phyloP scores from a whole-genome alignment of 2,888 invertebrate species.

The Chymomyza caudatula region DNA sequence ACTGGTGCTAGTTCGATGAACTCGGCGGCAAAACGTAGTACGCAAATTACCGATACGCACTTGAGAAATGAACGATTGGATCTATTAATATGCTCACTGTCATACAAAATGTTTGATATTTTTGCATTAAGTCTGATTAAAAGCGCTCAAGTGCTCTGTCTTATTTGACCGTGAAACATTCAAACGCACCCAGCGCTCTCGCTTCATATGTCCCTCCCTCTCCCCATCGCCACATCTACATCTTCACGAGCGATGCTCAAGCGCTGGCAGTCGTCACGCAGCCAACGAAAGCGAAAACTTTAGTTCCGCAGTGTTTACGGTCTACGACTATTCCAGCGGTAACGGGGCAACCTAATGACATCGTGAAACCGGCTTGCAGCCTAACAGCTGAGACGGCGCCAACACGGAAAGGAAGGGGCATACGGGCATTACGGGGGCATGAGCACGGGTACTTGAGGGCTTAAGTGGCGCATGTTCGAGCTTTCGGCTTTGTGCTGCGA shows the following conservation, averaged over 20 bases:
- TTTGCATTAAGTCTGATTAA: conserved; percentile 60
- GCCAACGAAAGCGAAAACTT: conserved; percentile 54
- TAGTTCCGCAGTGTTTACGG: conserved; percentile 60
- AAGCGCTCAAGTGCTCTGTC: conserved; percentile 28
- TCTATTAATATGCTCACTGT: conserved; percentile 35
- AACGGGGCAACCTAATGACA: not conserved
- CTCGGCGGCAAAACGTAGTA: conserved; percentile 39
- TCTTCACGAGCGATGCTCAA: not conserved
- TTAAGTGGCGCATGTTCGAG: conserved; percentile 65
- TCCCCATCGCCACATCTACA: not conserved
- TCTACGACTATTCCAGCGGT: conserved; percentile 1
- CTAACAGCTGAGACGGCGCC: conserved; percentile 18
- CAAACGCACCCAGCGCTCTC: conserved; percentile 25
- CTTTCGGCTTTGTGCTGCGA: conserved; percentile 42
- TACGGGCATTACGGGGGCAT: conserved; percentile 22
- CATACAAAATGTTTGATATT: conserved; percentile 42
- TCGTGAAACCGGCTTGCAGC: conserved; percentile 47
- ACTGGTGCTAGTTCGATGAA: conserved; percentile 60
- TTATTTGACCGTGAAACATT: conserved; percentile 65
- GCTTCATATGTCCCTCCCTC: not conserved
- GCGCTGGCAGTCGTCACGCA: conserved; percentile 16
- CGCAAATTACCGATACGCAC: conserved; percentile 68
- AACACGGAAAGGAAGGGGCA: conserved; percentile 18
- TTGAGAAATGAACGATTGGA: conserved; percentile 15
- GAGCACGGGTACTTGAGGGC: conserved; percentile 54